Percentiles rank a stretch among this genome's conserved stretches.
phyloP scores from a whole-genome alignment of 2,888 invertebrate genomes.

The Scelioninae gen. 2 region DNA sequence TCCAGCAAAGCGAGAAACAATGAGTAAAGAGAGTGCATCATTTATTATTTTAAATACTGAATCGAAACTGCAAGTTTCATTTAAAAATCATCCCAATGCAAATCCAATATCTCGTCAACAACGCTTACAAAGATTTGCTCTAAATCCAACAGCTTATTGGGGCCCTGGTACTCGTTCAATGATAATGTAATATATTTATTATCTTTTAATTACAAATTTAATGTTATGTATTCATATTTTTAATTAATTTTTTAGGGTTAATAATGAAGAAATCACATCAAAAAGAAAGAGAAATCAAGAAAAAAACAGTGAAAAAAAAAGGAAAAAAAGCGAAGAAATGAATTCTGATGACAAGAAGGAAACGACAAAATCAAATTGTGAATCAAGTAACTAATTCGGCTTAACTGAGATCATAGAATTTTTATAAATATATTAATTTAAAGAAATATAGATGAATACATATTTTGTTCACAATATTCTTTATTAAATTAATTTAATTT shows the following conservation, averaged over 20 bases:
- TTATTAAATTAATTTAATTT: too few species aligned
- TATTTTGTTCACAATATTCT: too few species aligned
- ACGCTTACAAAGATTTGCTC: constrained; percentile 87
- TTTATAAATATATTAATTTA: too few species aligned
- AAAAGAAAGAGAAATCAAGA: constrained; percentile 60
- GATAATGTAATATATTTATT: constrained; percentile 82
- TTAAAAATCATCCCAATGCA: constrained; percentile 81
- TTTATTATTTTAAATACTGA: constrained; percentile 78
- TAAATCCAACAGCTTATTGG: constrained; percentile 92
- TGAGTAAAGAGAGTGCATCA: constrained; percentile 76
- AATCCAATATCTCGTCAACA: constrained; percentile 87
- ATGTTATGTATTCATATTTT: constrained; percentile 1
- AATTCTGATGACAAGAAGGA: constrained; percentile 56
- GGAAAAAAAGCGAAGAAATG: constrained; percentile 51
- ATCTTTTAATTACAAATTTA: background rate
- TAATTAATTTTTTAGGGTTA: constrained; percentile 38
- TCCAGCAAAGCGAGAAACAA: constrained; percentile 81
- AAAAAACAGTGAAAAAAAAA: constrained; percentile 51
- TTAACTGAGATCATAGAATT: too few species aligned
- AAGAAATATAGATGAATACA: too few species aligned
- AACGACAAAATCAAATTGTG: constrained; percentile 56
- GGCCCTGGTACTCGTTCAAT: constrained; percentile 91
- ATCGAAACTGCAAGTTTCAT: constrained; percentile 76
- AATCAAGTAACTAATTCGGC: constrained; percentile 15
- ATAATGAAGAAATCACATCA: constrained; percentile 40